These are phyloP conservation scores for Odontomyia ornata DNA, from an alignment of 2,888 invertebrate genomes.

Conservation along the genomic window DNA sequence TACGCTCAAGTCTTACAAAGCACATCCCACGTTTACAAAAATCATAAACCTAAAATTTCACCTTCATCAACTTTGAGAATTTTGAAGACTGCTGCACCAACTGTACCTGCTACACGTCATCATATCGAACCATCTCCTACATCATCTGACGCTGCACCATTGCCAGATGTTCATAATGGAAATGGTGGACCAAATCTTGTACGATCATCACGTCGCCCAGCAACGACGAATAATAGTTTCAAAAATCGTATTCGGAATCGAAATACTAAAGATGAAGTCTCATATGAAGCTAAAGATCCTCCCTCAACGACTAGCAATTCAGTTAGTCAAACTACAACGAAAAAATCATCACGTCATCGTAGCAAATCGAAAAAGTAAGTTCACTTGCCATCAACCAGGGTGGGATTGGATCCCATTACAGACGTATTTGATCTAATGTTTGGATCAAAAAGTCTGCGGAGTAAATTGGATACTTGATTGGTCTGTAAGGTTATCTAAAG, in stretches of 20 bases:
- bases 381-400: slow-evolving; percentile 24
- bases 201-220: slow-evolving; percentile 67
- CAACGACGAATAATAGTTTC: slow-evolving; percentile 65
- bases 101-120: slow-evolving; percentile 65
- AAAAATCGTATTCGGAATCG: slow-evolving; percentile 68
- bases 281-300: slow-evolving; percentile 46
- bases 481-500: too few relatives aligned
- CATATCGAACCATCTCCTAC: slow-evolving; percentile 72
- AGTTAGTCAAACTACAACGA: slow-evolving; percentile 39
- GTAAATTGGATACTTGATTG: too few relatives aligned
- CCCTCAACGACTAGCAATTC: slow-evolving; percentile 41
- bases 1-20: slow-evolving; percentile 88
- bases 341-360: slow-evolving; percentile 46
- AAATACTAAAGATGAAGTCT: slow-evolving; percentile 64
- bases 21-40: slow-evolving; percentile 74
- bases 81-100: slow-evolving; percentile 78
- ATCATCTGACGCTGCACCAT: slow-evolving; percentile 67
- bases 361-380: slow-evolving; percentile 52
- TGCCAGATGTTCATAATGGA: slow-evolving; percentile 68
- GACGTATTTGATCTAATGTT: neutral
- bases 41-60: slow-evolving; percentile 70
- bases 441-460: neutral
- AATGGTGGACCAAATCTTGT: slow-evolving; percentile 64
- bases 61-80: slow-evolving; percentile 75
- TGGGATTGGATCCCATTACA: slow-evolving; percentile 5